Evolutionary conservation across 2,888 invertebrate genomes (phyloP).

Genomic region (Scaptomyza tumidula): DNA sequence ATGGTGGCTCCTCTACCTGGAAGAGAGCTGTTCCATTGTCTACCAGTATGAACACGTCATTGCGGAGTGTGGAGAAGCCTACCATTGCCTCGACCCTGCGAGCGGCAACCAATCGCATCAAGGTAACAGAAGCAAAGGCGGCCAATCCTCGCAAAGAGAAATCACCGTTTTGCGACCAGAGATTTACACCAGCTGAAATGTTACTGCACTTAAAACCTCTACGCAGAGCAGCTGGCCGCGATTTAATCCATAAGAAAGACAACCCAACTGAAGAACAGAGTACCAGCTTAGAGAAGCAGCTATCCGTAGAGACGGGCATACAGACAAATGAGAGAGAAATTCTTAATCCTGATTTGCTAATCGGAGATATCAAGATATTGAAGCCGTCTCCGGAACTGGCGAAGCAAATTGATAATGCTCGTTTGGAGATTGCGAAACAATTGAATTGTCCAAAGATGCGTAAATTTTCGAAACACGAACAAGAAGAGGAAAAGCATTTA

Average conservation of each 20-base stretch:
- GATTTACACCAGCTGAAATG: neutral
- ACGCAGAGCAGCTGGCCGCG: constrained; percentile 20
- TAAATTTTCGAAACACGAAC: constrained; percentile 68
- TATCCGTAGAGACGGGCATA: constrained; percentile 54
- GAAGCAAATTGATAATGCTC: constrained; percentile 62
- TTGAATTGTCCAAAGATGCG: constrained; percentile 54
- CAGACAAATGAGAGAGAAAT: constrained; percentile 80
- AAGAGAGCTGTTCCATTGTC: constrained; percentile 19
- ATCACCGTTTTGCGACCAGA: neutral
- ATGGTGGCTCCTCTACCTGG: constrained; percentile 58
- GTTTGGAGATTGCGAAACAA: constrained; percentile 45
- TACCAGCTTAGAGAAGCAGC: neutral
- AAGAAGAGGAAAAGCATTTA: constrained; percentile 76
- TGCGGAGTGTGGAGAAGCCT: constrained; percentile 44
- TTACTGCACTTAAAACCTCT: neutral
- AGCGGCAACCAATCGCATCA: constrained; percentile 49
- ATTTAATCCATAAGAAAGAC: constrained; percentile 10
- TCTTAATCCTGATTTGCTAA: constrained; percentile 65
- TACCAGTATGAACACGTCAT: neutral
- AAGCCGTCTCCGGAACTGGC: constrained; percentile 67
- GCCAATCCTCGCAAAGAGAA: constrained; percentile 13
- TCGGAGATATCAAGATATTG: constrained; percentile 70
- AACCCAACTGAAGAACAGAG: neutral
- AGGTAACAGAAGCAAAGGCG: constrained; percentile 10
- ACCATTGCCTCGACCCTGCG: constrained; percentile 65